Evolutionary conservation across 2,113 vertebrate genomes (phyloP), one percentile per base, ranked within the genome.

Genomic region (Brevimyrus niger): DNA sequence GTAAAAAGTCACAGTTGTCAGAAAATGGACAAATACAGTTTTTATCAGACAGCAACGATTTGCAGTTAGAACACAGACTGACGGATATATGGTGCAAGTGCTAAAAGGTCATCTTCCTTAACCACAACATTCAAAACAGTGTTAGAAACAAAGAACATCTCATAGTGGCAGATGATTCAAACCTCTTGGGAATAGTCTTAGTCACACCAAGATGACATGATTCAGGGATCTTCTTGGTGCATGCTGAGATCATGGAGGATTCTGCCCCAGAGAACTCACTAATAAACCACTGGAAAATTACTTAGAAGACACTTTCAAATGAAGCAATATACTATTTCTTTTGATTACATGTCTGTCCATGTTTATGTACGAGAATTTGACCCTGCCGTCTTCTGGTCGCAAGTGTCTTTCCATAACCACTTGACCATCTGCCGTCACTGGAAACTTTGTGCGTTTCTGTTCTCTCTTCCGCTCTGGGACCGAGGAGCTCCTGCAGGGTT

Each of bases 111-210:
- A 4, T 69, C 61, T 11, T 69, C 61, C 27, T 31, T 65, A 65
- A 65, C n/a, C 9, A 4, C 61, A 27, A n/a, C 61, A 27, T 69
- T 69, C n/a, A 31, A 69, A 69, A 69, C 61, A 69, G 61, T 31
- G n/a, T 69, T 11, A 69, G 61, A 69, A 69, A 69, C n/a, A 69
- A 69, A 13, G 61, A 27, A 31, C 61, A 96, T 96, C 82, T 93
- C 92, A 92, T 95, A 94, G 87, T 94, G 94, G 6, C 92, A 94
- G 88, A 92, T 93, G 0, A 94, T 93, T 6, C 96, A 97, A 91
- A 95, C 94, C 53, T 95, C 95, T 15, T 95, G 93, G 91, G 95
- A 95, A 27, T 91, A 95, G 9, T 94, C 94, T 87, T 93, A 95
- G 55, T 97, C 97, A 92, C 89, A 93, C 61, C 92, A 94, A 88